phyloP scores from a whole-genome alignment of 2,888 invertebrate genomes.

The Netelia fuscicornis region DNA sequence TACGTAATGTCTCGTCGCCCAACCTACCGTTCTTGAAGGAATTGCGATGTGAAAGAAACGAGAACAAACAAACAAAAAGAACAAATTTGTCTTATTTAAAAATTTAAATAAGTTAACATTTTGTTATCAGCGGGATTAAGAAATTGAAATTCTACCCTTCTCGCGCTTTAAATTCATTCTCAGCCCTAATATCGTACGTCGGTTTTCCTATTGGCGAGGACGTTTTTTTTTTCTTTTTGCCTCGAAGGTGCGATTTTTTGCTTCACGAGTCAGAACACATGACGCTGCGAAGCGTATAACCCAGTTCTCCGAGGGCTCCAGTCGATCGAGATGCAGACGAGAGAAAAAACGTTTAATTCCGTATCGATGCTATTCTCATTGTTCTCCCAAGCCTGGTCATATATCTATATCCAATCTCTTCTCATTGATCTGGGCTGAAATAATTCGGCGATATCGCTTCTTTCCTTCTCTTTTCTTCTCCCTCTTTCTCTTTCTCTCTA shows the following conservation, averaged over 20 bases:
- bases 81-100: neutral
- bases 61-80: neutral
- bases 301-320: conserved; percentile 65
- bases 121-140: neutral
- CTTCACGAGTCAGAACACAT: conserved; percentile 40
- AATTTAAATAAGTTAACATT: neutral
- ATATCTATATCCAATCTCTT: neutral
- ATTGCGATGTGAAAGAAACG: neutral
- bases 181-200: neutral
- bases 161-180: conserved; percentile 10
- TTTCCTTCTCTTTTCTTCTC: conserved; percentile 10
- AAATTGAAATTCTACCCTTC: neutral
- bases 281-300: conserved; percentile 67
- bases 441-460: conserved; percentile 25
- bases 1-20: conserved; percentile 2
- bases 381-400: conserved; percentile 19
- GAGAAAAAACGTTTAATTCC: conserved; percentile 65
- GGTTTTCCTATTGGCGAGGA: neutral
- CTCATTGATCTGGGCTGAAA: conserved; percentile 41
- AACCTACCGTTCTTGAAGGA: conserved; percentile 36
- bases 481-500: neutral
- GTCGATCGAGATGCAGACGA: conserved; percentile 62
- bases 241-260: conserved; percentile 5
- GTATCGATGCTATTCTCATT: conserved; percentile 56
- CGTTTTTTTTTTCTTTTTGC: conserved; percentile 18